Evolutionary conservation across 2,888 invertebrate species (phyloP).

Genomic region (Amitus sp.): DNA sequence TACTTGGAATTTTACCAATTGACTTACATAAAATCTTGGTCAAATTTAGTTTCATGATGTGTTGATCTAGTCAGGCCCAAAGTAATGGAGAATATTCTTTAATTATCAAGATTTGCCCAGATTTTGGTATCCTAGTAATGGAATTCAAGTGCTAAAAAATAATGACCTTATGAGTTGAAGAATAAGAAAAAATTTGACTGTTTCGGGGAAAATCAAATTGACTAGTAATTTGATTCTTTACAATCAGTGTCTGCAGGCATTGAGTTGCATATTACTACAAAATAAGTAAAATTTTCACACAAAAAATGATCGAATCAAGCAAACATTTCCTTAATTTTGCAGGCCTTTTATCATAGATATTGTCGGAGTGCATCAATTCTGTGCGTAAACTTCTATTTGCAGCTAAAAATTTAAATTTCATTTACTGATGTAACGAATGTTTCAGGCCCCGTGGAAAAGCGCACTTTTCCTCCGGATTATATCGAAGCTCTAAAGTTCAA

Average conservation of each 20-base stretch:
- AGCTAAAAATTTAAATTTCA: neutral
- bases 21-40: too few species aligned
- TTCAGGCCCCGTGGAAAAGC: conserved; percentile 52
- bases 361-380: conserved; percentile 64
- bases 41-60: too few species aligned
- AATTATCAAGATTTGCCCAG: too few species aligned
- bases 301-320: conserved; percentile 1
- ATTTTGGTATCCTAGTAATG: too few species aligned
- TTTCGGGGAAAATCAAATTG: too few species aligned
- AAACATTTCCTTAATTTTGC: conserved; percentile 36
- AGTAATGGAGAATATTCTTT: too few species aligned
- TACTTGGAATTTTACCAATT: too few species aligned
- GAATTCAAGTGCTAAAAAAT: too few species aligned
- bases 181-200: too few species aligned
- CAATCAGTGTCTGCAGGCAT: neutral
- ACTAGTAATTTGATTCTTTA: too few species aligned
- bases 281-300: neutral
- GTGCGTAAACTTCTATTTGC: conserved; percentile 52
- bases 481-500: conserved; percentile 67
- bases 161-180: too few species aligned
- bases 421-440: neutral
- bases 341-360: conserved; percentile 66
- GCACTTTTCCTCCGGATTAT: conserved; percentile 65
- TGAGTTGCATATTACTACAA: neutral
- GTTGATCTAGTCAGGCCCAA: too few species aligned